Evolutionary conservation across 2,113 vertebrate genomes (phyloP).

Genomic region (Triplophysa rosa): DNA sequence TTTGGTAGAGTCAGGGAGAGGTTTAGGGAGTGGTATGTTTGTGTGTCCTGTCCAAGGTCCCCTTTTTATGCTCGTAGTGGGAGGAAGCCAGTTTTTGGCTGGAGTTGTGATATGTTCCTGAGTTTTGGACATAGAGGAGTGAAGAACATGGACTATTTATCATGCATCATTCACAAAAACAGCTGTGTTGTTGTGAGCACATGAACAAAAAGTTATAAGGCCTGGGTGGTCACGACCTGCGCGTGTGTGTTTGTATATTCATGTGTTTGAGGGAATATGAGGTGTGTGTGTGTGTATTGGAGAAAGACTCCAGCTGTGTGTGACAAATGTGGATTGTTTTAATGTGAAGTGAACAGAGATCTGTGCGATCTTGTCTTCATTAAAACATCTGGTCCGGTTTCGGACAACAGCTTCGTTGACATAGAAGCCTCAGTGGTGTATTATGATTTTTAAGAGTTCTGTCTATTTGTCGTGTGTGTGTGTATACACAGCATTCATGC

Average conservation of each 20-base stretch:
- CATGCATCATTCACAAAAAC: slow-evolving; percentile 39
- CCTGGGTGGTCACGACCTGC: slow-evolving; percentile 24
- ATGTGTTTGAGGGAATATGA: neutral
- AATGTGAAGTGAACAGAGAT: slow-evolving; percentile 69
- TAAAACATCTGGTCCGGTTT: slow-evolving; percentile 21
- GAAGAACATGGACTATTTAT: slow-evolving; percentile 21
- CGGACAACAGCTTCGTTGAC: neutral
- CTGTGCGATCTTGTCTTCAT: slow-evolving; percentile 34
- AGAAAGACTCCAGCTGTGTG: slow-evolving; percentile 45
- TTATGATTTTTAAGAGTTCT: neutral
- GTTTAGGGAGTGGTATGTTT: slow-evolving; percentile 46
- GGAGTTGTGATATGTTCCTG: slow-evolving; percentile 42
- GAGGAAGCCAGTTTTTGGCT: slow-evolving; percentile 44
- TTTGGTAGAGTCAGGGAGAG: slow-evolving; percentile 20
- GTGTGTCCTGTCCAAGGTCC: slow-evolving; percentile 32
- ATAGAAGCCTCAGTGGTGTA: neutral
- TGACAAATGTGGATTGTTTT: slow-evolving; percentile 48
- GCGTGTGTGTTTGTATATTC: slow-evolving; percentile 14
- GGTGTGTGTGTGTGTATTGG: slow-evolving; percentile 22
- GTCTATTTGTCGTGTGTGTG: neutral
- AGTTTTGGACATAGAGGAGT: slow-evolving; percentile 27
- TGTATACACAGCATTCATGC: neutral
- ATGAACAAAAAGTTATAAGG: slow-evolving; percentile 20
- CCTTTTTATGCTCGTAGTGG: slow-evolving; percentile 13
- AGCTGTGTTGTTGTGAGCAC: slow-evolving; percentile 42